Evolutionary conservation across 2,113 vertebrate species (phyloP), one percentile per base, ranked within the genome.

Genomic region (Dascyllus trimaculatus): DNA sequence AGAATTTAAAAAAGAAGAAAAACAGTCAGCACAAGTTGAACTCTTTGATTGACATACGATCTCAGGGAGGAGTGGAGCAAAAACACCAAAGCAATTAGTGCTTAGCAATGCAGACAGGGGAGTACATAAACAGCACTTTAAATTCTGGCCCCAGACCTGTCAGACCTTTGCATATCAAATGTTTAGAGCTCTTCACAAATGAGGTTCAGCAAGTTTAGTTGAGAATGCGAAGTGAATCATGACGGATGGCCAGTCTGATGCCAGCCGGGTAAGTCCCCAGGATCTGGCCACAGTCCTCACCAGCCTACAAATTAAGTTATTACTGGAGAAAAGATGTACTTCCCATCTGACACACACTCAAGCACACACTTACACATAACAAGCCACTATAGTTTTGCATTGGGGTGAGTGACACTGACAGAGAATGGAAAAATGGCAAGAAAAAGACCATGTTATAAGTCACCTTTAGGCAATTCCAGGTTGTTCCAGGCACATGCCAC

Each of bases 91-190:
- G 80, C 67, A 79, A 79, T 85, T 85, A 81, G 51, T 4, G 4
- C 26, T 58, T 49, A 61, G 53, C 59, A 45, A 46, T 0, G 13
- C 67, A 60, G 66, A 71, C 1, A 1, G 17, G n/a, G 26, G 64
- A 35, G 22, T 65, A 52, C 70, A 77, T 48, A 80, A 59, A 85
- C 24, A 81, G 58, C 60, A 65, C 53, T 88, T 78, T 29, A 80
- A 32, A 88, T 85, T 86, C 88, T 66, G n/a, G 53, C 60, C 51
- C 65, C 75, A 21, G 61, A 60, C 52, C 60, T 51, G 57, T 68
- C 72, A 60, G 61, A 75, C 18, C 56, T 71, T 74, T 77, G 71
- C 71, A 86, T 82, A 84, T 73, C 70, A 75, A 80, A 86, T 70
- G 61, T 67, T 77, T 53, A 8, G 24, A 58, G 64, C 38, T 29